Base-by-base conservation (phyloP, 1,140 invertebrate species). In the Heterodera schachtii region DNA sequence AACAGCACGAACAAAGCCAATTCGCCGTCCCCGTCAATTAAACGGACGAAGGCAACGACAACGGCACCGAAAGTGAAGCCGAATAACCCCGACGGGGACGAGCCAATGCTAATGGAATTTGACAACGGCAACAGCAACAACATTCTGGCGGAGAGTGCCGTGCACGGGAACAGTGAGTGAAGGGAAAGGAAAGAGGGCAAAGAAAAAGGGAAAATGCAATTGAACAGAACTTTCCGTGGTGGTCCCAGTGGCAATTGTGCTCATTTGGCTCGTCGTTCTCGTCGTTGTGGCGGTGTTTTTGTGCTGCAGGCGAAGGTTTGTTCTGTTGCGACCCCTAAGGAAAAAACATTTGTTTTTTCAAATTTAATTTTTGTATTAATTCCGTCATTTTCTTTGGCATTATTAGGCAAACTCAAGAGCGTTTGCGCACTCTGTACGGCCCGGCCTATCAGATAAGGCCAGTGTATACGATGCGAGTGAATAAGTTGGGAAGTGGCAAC, bases 201-300 rank as follows among this genome's bases (percentile, higher is more conserved):
- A 81, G 52, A 82, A 52, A 52, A 52, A 52, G 43, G 6, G 1
- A 52, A 52, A 16, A 44, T 69, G 43, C 21, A 44, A 16, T 44
- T 78, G n/a, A 85, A 74, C 77, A 89, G 88, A 81, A 64, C 81
- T 90, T 13, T 85, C 86, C 19, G 82, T 90, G 41, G 74, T 89
- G 5, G 84, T 89, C 49, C 85, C 88, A 49, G 75, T 83, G 3
- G 80, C 83, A 21, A 89, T 89, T 73, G 86, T 89, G 46, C 84
- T 81, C 66, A 85, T 87, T n/a, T 89, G 88, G 88, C 49, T 89
- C 6, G 60, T 90, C 2, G 80, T 89, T 41, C 70, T 89, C 8
- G 60, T 85, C 19, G 44, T 88, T 16, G 89, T 89, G 31, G 88
- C 78, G 5, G 52, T 82, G 43, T 87, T 87, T 46, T 79, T 89